Percentiles rank a stretch among this genome's conserved stretches.
phyloP scores from a whole-genome alignment of 2,888 invertebrate genomes.

The Adelphocoris suturalis region DNA sequence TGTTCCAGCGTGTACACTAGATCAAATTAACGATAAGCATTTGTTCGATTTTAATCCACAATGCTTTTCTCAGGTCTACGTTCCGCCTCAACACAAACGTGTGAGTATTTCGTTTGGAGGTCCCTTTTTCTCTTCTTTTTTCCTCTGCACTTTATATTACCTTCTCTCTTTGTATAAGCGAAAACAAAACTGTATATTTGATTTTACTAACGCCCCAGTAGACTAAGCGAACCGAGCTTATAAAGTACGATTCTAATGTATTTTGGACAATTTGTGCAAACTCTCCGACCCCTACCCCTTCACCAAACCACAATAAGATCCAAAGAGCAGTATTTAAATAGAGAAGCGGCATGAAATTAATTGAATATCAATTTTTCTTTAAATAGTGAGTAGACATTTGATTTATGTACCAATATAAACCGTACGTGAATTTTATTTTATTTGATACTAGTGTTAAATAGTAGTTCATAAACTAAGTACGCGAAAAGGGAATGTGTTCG shows the following conservation, averaged over 20 bases:
- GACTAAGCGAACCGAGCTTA: background rate
- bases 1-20: no score
- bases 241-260: background rate
- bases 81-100: slow-evolving; percentile 66
- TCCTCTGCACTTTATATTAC: slow-evolving; percentile 47
- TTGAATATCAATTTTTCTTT: background rate
- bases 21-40: background rate
- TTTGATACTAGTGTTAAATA: no score
- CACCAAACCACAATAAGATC: background rate
- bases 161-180: background rate
- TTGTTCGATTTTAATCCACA: slow-evolving; percentile 46
- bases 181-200: background rate
- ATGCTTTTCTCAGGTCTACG: slow-evolving; percentile 69
- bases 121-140: slow-evolving; percentile 52
- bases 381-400: background rate
- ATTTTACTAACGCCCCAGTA: background rate
- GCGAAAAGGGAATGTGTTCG: no score
- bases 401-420: background rate
- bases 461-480: no score
- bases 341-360: slow-evolving; percentile 48
- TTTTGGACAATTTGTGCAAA: no score
- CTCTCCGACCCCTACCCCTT: background rate
- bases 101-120: slow-evolving; percentile 56
- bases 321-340: background rate
- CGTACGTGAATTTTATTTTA: background rate